phyloP scores from a whole-genome alignment of 2,797 vertebrate species.

The Rhinichthys osculus region DNA sequence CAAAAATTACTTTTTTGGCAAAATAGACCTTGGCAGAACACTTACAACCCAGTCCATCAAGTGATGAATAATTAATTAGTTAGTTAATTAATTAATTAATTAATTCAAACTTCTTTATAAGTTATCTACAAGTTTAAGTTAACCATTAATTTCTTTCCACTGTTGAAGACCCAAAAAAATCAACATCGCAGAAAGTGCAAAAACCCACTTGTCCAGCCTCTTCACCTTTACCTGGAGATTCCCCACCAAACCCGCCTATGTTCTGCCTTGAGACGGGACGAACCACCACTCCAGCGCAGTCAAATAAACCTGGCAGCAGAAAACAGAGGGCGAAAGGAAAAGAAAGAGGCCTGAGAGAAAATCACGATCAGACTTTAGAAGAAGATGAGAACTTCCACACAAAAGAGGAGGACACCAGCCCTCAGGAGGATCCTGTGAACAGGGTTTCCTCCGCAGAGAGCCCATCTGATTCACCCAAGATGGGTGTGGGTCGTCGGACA shows the following conservation, averaged over 20 bases:
- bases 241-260: conserved; percentile 87
- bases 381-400: conserved; percentile 23
- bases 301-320: conserved; percentile 82
- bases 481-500: conserved; percentile 87
- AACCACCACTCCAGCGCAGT: conserved; percentile 79
- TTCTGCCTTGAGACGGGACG: conserved; percentile 88
- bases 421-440: conserved; percentile 78
- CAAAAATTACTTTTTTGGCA: neutral
- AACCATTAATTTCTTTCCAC: conserved; percentile 61
- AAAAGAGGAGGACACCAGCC: conserved; percentile 49
- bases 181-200: conserved; percentile 84
- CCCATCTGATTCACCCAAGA: conserved; percentile 68
- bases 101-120: neutral
- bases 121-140: neutral
- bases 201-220: conserved; percentile 92
- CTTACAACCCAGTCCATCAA: neutral
- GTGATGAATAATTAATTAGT: no score
- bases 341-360: conserved; percentile 72
- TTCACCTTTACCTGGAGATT: conserved; percentile 88
- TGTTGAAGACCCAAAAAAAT: conserved; percentile 81
- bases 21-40: neutral
- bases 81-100: neutral
- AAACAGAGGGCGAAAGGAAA: conserved; percentile 71
- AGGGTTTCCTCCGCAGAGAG: conserved; percentile 78
- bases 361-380: conserved; percentile 12